Evolutionary conservation across 2,888 invertebrate genomes (phyloP).

Genomic region (Beris morrisii): DNA sequence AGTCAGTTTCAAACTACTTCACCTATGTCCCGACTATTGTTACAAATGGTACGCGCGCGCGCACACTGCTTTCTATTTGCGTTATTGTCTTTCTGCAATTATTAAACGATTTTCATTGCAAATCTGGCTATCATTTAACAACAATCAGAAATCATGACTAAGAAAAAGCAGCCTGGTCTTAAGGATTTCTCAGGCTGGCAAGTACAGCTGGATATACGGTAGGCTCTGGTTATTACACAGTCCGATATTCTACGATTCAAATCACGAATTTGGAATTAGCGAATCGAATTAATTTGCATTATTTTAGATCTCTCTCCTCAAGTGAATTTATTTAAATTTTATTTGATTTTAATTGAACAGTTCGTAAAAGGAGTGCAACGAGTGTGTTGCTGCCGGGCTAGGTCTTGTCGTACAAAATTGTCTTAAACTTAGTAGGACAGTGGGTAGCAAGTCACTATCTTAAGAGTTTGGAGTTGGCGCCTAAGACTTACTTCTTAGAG

Average conservation of each 20-base stretch:
- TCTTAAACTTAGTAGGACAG: conserved; percentile 10
- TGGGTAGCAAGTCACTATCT: conserved; percentile 14
- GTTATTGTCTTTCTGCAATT: conserved; percentile 32
- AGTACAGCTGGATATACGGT: neutral
- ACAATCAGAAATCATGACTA: conserved; percentile 32
- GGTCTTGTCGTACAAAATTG: conserved; percentile 15
- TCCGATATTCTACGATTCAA: conserved; percentile 22
- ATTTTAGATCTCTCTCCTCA: conserved; percentile 32
- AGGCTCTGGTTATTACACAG: neutral
- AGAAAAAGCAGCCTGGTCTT: conserved; percentile 14
- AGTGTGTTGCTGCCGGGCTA: conserved; percentile 3
- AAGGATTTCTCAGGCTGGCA: neutral
- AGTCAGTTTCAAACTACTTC: too few relatives aligned
- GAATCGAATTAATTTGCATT: conserved; percentile 31
- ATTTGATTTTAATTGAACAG: conserved; percentile 57
- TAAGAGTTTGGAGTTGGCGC: conserved; percentile 27
- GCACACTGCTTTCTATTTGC: conserved; percentile 11
- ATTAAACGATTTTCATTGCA: conserved; percentile 33
- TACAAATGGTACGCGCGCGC: neutral
- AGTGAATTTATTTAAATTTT: conserved; percentile 57
- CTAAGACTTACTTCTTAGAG: conserved; percentile 12
- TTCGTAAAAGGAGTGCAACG: conserved; percentile 29
- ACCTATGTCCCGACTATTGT: too few relatives aligned
- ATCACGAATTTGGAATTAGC: conserved; percentile 33
- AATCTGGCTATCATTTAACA: conserved; percentile 33